phyloP scores from a whole-genome alignment of 2,888 invertebrate species.

The Tanytarsus gracilentus region DNA sequence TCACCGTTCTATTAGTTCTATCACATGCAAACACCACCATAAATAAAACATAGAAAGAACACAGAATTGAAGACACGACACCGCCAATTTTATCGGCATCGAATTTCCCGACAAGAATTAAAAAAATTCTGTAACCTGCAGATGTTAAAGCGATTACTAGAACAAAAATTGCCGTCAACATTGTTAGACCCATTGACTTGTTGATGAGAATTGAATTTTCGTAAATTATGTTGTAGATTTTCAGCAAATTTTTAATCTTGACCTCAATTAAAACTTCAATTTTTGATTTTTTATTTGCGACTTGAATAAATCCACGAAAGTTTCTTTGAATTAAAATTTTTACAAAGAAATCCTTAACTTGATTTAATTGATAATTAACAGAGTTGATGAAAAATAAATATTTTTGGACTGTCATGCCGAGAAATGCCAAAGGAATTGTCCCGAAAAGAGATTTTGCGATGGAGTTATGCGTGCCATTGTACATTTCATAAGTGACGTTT shows the following conservation, averaged over 20 bases:
- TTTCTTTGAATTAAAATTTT: neutral
- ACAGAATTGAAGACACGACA: neutral
- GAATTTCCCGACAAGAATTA: neutral
- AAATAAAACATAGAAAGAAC: neutral
- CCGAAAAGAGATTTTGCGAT: neutral
- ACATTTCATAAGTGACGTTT: neutral
- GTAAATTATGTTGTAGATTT: neutral
- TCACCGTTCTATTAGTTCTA: too few relatives aligned
- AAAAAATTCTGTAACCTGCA: neutral
- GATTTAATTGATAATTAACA: neutral
- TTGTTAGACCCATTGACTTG: neutral
- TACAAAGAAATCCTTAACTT: neutral
- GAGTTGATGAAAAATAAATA: neutral
- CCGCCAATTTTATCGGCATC: neutral
- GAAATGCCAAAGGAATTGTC: neutral
- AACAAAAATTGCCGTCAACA: neutral
- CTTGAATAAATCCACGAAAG: neutral
- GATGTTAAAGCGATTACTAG: neutral
- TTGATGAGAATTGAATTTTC: conserved; percentile 7
- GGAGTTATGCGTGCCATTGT: neutral
- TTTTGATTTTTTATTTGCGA: too few relatives aligned
- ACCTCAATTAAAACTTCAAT: neutral
- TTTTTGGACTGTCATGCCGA: neutral
- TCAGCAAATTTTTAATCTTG: neutral
- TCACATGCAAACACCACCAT: neutral